Percentiles rank a stretch among this genome's conserved stretches.
Evolutionary conservation across 2,113 vertebrate genomes (phyloP).

Genomic region (Vimba vimba): DNA sequence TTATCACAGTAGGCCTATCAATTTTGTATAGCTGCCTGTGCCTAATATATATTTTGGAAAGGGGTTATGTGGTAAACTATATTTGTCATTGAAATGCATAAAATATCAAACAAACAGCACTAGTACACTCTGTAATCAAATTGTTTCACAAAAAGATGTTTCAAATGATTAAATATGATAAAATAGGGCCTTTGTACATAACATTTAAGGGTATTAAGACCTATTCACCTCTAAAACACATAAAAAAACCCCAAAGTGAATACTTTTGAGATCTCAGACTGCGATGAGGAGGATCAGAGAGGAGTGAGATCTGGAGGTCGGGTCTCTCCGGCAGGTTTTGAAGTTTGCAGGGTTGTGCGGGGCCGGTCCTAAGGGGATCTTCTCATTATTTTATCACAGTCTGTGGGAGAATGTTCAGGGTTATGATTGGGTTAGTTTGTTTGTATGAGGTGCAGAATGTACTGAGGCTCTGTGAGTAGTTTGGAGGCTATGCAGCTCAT

Average conservation of each 20-base stretch:
- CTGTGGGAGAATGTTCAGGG: conserved; percentile 54
- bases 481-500: conserved; percentile 29
- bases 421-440: conserved; percentile 2
- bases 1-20: too few relatives aligned
- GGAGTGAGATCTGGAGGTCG: conserved; percentile 37
- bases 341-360: conserved; percentile 42
- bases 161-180: neutral
- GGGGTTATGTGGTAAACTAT: neutral
- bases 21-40: neutral
- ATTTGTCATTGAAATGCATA: neutral
- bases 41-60: neutral
- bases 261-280: neutral
- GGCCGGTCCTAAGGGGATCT: conserved; percentile 55
- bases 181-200: neutral
- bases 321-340: conserved; percentile 48
- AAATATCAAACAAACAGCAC: neutral
- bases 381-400: conserved; percentile 73
- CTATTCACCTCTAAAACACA: too few relatives aligned
- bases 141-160: neutral
- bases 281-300: conserved; percentile 43
- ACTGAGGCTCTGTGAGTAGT: neutral
- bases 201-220: too few relatives aligned
- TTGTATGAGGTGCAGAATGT: neutral
- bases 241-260: conserved; percentile 16
- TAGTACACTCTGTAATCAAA: neutral